Evolutionary conservation across 2,888 invertebrate genomes (phyloP), one percentile per base, ranked within the genome.

Genomic region (Herminia tarsipennalis): DNA sequence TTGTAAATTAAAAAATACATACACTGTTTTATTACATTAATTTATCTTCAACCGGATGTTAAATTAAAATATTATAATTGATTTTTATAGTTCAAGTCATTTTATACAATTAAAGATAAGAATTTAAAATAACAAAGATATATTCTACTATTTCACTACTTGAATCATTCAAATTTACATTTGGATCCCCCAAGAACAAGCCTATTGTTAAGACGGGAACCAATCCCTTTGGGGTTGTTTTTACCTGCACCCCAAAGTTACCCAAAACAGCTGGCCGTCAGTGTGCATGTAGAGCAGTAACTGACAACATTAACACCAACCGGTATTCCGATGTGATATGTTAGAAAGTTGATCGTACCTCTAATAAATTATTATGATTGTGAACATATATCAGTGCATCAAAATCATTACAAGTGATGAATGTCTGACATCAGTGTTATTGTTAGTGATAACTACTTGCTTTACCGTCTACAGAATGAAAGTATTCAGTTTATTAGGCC

Each of bases 161-260:
- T n/a, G n/a, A n/a, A n/a, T n/a, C n/a, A n/a, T n/a, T n/a, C n/a
- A n/a, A n/a, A n/a, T n/a, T n/a, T n/a, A n/a, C n/a, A n/a, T n/a
- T n/a, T n/a, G n/a, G n/a, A n/a, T n/a, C n/a, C n/a, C n/a, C n/a
- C n/a, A n/a, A n/a, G n/a, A n/a, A n/a, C n/a, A n/a, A n/a, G n/a
- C n/a, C 32, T 43, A 47, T 39, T 37, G 45, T 35, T 14, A 25
- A 12, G 22, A 8, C 27, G 29, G 29, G 32, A 29, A 51, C 70
- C 73, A 72, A 73, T 73, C 54, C 54, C 55, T 52, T 51, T 47
- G 38, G 54, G 68, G 73, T 46, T 39, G 56, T 51, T 70, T 71
- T 78, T 86, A 86, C 86, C 87, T 86, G 86, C 74, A 55, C 71
- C 75, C 78, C 54, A 38, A 51, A 51, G 14, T 42, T 38, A 20